Evolutionary conservation across 1,140 invertebrate genomes (phyloP).

Genomic region (Carcinoscorpius rotundicauda): DNA sequence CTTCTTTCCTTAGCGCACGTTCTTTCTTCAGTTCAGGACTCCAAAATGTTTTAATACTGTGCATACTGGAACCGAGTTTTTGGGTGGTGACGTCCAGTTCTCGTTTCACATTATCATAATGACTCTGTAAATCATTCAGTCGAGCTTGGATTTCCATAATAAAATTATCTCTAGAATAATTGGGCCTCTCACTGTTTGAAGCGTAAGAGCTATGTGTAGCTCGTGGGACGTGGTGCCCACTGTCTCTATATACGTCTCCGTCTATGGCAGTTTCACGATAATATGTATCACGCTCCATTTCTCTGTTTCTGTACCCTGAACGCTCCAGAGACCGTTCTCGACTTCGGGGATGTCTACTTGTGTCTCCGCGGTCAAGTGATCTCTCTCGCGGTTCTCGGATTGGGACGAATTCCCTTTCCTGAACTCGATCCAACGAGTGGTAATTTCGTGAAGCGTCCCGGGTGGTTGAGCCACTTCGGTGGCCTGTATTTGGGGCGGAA

Average conservation of each 20-base stretch:
- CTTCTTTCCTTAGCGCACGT: constrained; percentile 87
- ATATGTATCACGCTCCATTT: constrained; percentile 25
- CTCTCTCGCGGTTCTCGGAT: constrained; percentile 49
- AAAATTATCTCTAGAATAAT: constrained; percentile 24
- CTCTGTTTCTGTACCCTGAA: constrained; percentile 21
- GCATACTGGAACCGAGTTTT: constrained; percentile 96
- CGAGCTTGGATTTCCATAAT: constrained; percentile 87
- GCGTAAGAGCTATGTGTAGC: background rate
- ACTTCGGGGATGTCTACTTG: constrained; percentile 20
- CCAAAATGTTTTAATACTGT: constrained; percentile 99
- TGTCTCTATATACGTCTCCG: constrained; percentile 40
- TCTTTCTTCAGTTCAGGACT: constrained; percentile 98
- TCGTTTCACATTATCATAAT: constrained; percentile 89
- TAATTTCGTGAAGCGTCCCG: constrained; percentile 45
- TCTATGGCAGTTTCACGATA: constrained; percentile 14
- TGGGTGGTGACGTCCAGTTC: constrained; percentile 95
- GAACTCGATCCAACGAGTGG: constrained; percentile 57
- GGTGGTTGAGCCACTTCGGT: constrained; percentile 30
- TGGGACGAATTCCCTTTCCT: constrained; percentile 67
- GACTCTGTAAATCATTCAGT: constrained; percentile 88
- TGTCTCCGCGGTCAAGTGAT: constrained; percentile 28
- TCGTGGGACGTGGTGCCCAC: constrained; percentile 6
- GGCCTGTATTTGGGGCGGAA: constrained; percentile 33
- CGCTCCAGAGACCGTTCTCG: constrained; percentile 48
- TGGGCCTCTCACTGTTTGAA: background rate